A percentile compares a stretch with the other conserved stretches of the same genome.
These are phyloP conservation scores for Caenorhabditis panamensis DNA, from an alignment of 2,888 invertebrate species.

Conservation along the genomic window DNA sequence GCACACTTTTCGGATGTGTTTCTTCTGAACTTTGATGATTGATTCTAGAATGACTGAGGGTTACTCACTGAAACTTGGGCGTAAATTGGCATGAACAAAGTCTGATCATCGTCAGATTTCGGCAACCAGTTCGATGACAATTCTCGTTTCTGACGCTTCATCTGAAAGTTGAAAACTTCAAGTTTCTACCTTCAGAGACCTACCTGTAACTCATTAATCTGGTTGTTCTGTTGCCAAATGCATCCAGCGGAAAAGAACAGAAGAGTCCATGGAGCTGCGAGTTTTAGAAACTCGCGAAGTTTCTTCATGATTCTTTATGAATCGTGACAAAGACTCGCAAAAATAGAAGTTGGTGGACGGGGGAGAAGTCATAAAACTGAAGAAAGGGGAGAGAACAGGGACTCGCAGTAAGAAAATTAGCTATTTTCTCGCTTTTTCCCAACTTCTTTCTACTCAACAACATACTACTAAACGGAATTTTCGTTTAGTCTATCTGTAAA, in stretches of 20 bases:
- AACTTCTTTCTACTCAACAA: not conserved
- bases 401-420: conserved; percentile 42
- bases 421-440: conserved; percentile 30
- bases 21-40: conserved; percentile 34
- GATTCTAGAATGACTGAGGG: not conserved
- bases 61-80: conserved; percentile 54
- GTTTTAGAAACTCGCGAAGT: conserved; percentile 16
- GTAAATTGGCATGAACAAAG: conserved; percentile 52
- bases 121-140: conserved; percentile 21
- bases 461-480: not conserved
- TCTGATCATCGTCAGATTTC: conserved; percentile 37
- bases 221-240: conserved; percentile 33
- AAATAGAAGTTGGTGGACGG: conserved; percentile 5
- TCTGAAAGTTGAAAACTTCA: conserved; percentile 10
- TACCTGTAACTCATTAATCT: conserved; percentile 45
- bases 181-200: not conserved
- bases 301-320: conserved; percentile 28
- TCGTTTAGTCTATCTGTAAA: no score
- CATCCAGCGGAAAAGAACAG: conserved; percentile 18
- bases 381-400: conserved; percentile 30
- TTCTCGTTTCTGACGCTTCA: conserved; percentile 34
- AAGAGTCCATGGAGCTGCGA: conserved; percentile 42
- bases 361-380: conserved; percentile 29
- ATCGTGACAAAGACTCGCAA: conserved; percentile 3
- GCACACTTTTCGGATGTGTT: conserved; percentile 59